Percentiles rank a stretch among this genome's conserved stretches.
Conservation (phyloP, 2,797 vertebrate genomes). For the Sebastes steindachneri region DNA sequence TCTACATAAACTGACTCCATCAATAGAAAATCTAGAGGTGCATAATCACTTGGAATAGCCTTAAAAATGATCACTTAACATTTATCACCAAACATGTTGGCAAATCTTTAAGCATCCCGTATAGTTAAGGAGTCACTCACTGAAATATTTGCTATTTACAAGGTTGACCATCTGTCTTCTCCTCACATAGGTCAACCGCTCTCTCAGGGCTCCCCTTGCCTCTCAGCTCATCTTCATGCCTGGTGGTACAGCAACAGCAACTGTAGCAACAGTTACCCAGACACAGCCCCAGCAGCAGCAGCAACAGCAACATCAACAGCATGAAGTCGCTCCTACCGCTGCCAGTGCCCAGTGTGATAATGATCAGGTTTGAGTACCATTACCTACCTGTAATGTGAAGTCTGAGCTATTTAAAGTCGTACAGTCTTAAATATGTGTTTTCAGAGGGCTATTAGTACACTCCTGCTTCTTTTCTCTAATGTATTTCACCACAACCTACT, state of each 20-base stretch:
- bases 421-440: neutral
- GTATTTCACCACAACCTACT: neutral
- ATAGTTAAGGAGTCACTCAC: neutral
- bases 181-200: slow-evolving; percentile 82
- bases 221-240: slow-evolving; percentile 99
- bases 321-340: slow-evolving; percentile 85
- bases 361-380: slow-evolving; percentile 88
- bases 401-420: neutral
- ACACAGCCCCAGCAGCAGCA: slow-evolving; percentile 81
- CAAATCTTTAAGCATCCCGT: neutral
- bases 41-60: neutral
- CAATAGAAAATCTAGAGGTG: neutral
- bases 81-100: neutral
- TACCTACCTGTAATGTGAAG: neutral
- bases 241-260: slow-evolving; percentile 93
- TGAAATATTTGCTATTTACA: neutral
- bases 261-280: slow-evolving; percentile 85
- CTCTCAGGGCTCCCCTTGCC: slow-evolving; percentile 90
- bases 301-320: slow-evolving; percentile 73
- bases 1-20: neutral
- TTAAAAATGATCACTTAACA: no score
- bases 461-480: neutral
- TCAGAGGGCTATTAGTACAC: neutral
- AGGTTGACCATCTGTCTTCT: slow-evolving; percentile 4
- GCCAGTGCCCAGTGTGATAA: slow-evolving; percentile 88